Evolutionary conservation across 1,140 invertebrate genomes (phyloP).

Genomic region (Wasmannia auropunctata): DNA sequence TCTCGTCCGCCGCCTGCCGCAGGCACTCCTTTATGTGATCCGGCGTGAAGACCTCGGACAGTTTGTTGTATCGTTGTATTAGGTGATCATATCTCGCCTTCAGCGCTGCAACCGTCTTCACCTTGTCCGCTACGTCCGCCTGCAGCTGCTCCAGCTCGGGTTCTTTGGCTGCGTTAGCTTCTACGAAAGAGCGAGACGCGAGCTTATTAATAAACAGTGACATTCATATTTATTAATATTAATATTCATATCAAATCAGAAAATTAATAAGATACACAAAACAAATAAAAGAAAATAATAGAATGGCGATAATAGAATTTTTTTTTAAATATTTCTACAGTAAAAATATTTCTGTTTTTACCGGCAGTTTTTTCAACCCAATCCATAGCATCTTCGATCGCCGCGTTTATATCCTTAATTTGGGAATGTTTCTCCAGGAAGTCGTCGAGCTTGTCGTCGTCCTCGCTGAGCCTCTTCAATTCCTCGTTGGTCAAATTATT

Average conservation of each 20-base stretch:
- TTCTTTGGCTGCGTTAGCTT: conserved; percentile 89
- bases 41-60: conserved; percentile 90
- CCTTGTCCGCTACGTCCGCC: conserved; percentile 87
- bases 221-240: too few relatives aligned
- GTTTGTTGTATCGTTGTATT: conserved; percentile 88
- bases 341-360: conserved; percentile 77
- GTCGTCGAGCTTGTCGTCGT: conserved; percentile 89
- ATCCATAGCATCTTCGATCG: conserved; percentile 90
- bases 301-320: too few relatives aligned
- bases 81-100: conserved; percentile 90
- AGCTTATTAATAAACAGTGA: neutral
- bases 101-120: conserved; percentile 88
- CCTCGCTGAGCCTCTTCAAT: conserved; percentile 88
- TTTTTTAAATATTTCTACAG: conserved; percentile 2
- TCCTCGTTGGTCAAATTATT: conserved; percentile 89
- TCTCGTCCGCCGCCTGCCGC: conserved; percentile 87
- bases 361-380: conserved; percentile 90
- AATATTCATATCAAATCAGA: neutral
- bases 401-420: conserved; percentile 88
- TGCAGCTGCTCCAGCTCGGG: conserved; percentile 87
- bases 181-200: conserved; percentile 80
- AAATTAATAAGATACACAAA: neutral
- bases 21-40: conserved; percentile 90
- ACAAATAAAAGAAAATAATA: too few relatives aligned
- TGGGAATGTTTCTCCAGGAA: conserved; percentile 89